Conservation (phyloP, 2,113 vertebrate species). For the Limanda limanda region DNA sequence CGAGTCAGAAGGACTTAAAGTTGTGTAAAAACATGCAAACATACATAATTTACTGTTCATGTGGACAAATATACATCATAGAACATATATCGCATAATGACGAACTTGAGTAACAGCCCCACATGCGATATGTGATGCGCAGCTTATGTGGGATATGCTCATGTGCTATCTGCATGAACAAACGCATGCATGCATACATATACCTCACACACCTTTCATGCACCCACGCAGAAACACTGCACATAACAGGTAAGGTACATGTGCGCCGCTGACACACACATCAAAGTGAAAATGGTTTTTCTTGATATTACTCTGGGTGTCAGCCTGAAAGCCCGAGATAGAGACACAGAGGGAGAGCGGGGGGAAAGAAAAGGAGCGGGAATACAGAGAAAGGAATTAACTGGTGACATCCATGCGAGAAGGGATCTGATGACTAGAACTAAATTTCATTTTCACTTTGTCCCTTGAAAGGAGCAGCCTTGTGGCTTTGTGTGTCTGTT, state of each 20-base stretch:
- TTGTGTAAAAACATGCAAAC: neutral
- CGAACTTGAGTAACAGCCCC: neutral
- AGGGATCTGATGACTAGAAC: slow-evolving; percentile 37
- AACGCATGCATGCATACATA: neutral
- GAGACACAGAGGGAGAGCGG: slow-evolving; percentile 27
- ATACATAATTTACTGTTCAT: no score
- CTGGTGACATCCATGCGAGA: slow-evolving; percentile 42
- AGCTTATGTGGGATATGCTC: neutral
- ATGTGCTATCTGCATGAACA: no score
- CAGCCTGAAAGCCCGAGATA: neutral
- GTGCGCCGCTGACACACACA: slow-evolving; percentile 6
- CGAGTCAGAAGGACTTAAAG: neutral
- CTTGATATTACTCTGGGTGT: slow-evolving; percentile 43
- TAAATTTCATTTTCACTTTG: slow-evolving; percentile 54
- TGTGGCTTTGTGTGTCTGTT: neutral
- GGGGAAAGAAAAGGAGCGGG: neutral
- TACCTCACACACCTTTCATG: slow-evolving; percentile 30
- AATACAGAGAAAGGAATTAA: slow-evolving; percentile 44
- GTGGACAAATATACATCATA: neutral
- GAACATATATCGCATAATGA: neutral
- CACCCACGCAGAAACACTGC: slow-evolving; percentile 17
- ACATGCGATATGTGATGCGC: neutral
- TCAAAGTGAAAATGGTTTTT: slow-evolving; percentile 59
- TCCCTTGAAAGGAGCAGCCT: slow-evolving; percentile 23
- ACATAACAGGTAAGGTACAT: neutral